Conservation (phyloP, 2,888 invertebrate genomes). For the Bruchidius siliquastri region DNA sequence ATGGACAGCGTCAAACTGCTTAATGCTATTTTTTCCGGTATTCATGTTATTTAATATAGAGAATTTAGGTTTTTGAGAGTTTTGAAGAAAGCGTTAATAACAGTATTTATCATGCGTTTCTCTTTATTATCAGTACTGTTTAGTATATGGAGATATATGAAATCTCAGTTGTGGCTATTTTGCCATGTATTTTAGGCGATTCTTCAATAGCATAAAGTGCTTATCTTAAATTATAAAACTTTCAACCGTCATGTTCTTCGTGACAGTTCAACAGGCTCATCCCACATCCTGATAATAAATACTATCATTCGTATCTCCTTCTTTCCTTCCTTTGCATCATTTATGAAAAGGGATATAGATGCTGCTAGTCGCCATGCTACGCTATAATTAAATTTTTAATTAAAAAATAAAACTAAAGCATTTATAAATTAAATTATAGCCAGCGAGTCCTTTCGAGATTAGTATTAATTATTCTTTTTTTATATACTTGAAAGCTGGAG, state of each 20-base stretch:
- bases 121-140: too few species aligned
- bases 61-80: too few species aligned
- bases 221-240: too few species aligned
- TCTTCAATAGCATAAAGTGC: too few species aligned
- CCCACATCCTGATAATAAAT: not conserved
- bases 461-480: not conserved
- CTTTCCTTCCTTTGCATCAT: not conserved
- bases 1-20: too few species aligned
- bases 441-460: not conserved
- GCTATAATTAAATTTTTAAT: not conserved
- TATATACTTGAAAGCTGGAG: slow-evolving; percentile 1
- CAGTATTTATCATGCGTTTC: too few species aligned
- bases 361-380: not conserved
- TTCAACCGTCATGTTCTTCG: not conserved
- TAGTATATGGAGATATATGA: too few species aligned
- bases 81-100: too few species aligned
- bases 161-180: too few species aligned
- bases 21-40: too few species aligned
- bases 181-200: too few species aligned
- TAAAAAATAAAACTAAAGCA: not conserved
- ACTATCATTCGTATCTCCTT: not conserved
- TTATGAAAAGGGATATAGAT: slow-evolving; percentile 1
- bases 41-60: too few species aligned
- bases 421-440: not conserved
- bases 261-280: not conserved